These are phyloP conservation scores for Metaphire vulgaris DNA, from an alignment of 1,140 invertebrate genomes.

Conservation along the genomic window DNA sequence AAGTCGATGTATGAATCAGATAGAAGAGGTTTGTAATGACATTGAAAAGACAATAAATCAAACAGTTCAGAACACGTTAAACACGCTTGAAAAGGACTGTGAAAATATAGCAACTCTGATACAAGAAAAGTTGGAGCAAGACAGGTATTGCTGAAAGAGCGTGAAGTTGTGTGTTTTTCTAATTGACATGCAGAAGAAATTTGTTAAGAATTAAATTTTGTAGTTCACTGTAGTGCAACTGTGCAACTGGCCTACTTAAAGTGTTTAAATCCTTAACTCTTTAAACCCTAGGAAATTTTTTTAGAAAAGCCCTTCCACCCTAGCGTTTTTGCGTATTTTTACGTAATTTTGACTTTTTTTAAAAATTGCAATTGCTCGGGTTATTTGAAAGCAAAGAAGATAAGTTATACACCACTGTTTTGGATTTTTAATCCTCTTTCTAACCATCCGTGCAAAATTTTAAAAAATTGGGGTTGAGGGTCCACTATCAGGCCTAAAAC, in stretches of 20 bases:
- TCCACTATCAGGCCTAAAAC: no score
- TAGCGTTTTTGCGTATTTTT: no score
- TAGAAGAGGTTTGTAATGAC: slow-evolving; percentile 59
- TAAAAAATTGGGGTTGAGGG: no score
- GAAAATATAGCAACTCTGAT: slow-evolving; percentile 54
- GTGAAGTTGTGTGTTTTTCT: background rate
- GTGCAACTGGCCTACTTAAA: background rate
- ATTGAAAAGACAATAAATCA: slow-evolving; percentile 60
- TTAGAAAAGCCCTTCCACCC: no score
- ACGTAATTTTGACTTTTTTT: no score
- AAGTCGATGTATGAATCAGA: slow-evolving; percentile 58
- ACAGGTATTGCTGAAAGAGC: slow-evolving; percentile 42
- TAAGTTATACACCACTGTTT: no score
- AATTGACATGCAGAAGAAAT: slow-evolving; percentile 3
- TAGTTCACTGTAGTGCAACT: background rate
- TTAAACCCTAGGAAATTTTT: no score
- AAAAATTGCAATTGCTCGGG: no score
- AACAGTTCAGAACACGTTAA: slow-evolving; percentile 60
- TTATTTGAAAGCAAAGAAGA: no score
- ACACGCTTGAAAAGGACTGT: slow-evolving; percentile 58
- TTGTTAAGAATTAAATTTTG: slow-evolving; percentile 6
- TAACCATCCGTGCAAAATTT: no score
- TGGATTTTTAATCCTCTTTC: no score
- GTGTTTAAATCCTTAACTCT: background rate
- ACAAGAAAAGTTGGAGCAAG: slow-evolving; percentile 50